Percentiles rank a stretch among this genome's conserved stretches.
Evolutionary conservation across 2,797 vertebrate genomes (phyloP).

Genomic region (Lerista edwardsae): DNA sequence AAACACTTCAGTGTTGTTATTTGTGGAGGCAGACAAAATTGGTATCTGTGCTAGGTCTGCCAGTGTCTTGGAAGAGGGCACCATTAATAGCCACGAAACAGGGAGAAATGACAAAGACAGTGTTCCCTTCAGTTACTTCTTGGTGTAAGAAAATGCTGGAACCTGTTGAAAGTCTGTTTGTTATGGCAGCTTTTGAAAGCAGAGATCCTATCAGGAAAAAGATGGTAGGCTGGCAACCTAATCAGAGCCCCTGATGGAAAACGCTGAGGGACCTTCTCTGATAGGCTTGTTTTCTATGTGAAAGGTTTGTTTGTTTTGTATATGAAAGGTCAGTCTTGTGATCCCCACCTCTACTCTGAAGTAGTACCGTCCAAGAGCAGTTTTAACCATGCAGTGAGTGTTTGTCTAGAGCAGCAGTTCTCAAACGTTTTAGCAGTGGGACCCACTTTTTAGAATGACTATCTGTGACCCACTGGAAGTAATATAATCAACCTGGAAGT

Average conservation of each 20-base stretch:
- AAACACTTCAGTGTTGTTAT: no score
- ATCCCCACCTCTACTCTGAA: background rate
- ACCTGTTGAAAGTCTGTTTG: background rate
- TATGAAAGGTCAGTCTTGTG: no score
- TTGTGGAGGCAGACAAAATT: background rate
- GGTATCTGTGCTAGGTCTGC: background rate
- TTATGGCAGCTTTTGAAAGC: background rate
- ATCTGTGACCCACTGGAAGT: no score
- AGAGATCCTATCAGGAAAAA: background rate
- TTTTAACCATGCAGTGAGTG: background rate
- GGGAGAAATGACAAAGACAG: background rate
- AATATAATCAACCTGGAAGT: no score
- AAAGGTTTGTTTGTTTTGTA: background rate
- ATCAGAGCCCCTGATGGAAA: background rate
- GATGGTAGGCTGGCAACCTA: background rate
- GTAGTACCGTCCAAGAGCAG: background rate
- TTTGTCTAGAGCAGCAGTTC: no score
- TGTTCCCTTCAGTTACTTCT: background rate
- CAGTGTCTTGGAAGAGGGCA: background rate
- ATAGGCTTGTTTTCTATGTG: background rate
- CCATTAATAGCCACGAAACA: background rate
- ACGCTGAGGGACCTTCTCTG: background rate
- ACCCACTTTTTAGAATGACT: no score
- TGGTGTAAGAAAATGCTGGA: background rate
- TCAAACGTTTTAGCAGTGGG: no score